Percentiles rank a stretch among this genome's conserved stretches.
These are phyloP conservation scores for Drosophila seguyi DNA, from an alignment of 1,140 invertebrate genomes.

Conservation along the genomic window DNA sequence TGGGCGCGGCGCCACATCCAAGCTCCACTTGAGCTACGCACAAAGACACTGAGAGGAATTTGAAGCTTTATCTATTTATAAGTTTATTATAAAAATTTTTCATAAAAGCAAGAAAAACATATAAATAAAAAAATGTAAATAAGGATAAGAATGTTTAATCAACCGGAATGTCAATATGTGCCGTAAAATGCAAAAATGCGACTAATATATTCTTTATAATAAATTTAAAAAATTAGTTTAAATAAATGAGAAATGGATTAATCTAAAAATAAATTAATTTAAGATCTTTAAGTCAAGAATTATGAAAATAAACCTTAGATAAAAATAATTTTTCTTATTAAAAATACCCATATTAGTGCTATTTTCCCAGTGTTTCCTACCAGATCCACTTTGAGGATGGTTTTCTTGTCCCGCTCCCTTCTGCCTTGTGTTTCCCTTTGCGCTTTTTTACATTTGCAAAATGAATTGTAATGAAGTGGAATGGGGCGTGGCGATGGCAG, in stretches of 20 bases:
- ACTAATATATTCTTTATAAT: neutral
- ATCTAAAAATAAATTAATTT: neutral
- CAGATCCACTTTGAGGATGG: conserved; percentile 42
- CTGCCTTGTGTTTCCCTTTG: conserved; percentile 37
- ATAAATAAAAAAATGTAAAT: too few relatives aligned
- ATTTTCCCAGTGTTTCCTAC: conserved; percentile 9
- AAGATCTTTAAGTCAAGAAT: fast-evolving
- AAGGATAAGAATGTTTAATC: neutral
- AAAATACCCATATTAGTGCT: neutral
- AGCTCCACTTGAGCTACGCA: conserved; percentile 45
- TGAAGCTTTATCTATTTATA: neutral
- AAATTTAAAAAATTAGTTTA: neutral
- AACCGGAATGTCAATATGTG: too few relatives aligned
- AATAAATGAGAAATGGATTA: neutral
- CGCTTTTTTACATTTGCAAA: conserved; percentile 82
- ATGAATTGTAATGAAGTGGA: conserved; percentile 80
- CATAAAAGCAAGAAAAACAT: neutral
- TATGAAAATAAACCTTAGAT: neutral
- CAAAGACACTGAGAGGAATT: conserved; percentile 15
- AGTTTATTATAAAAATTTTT: too few relatives aligned
- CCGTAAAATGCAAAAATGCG: too few relatives aligned
- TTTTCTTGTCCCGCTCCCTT: conserved; percentile 1
- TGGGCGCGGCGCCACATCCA: conserved; percentile 70
- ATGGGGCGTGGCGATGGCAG: conserved; percentile 48
- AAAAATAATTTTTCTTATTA: neutral